phyloP scores from a whole-genome alignment of 2,797 vertebrate genomes.

The Eremophila alpestris region DNA sequence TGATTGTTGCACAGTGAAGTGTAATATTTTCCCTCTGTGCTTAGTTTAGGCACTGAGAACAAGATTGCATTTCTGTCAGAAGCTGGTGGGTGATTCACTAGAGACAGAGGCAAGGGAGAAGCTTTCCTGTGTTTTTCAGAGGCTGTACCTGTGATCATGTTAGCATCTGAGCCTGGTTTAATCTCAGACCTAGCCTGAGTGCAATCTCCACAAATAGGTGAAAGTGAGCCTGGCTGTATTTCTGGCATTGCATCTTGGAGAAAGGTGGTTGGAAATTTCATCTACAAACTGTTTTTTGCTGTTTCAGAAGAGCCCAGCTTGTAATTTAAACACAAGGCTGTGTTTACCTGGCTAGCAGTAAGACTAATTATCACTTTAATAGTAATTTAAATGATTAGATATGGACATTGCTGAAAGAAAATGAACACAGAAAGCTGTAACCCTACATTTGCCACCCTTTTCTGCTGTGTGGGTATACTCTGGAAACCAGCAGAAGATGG shows the following conservation, averaged over 20 bases:
- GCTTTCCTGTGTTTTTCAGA: neutral
- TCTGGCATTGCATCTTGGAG: neutral
- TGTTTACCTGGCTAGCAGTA: neutral
- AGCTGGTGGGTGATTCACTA: neutral
- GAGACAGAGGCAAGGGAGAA: neutral
- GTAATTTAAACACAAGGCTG: neutral
- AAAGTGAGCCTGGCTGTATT: neutral
- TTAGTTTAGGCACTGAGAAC: neutral
- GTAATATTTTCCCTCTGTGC: neutral
- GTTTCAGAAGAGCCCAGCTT: neutral
- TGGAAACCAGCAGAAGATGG: neutral
- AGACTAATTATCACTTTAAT: neutral
- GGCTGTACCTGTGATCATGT: neutral
- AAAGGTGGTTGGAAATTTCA: neutral
- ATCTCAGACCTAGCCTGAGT: neutral
- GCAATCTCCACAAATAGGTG: fast-evolving
- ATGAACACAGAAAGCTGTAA: neutral
- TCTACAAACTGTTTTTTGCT: neutral
- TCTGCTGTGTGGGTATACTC: neutral
- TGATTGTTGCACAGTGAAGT: neutral
- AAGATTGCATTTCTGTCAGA: neutral
- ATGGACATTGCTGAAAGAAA: neutral
- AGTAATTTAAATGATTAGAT: neutral
- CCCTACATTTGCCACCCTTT: neutral
- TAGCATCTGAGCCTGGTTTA: neutral